Percentiles rank a stretch among this genome's conserved stretches.
Evolutionary conservation across 2,888 invertebrate species (phyloP).

Genomic region (Diaprepes abbreviatus): DNA sequence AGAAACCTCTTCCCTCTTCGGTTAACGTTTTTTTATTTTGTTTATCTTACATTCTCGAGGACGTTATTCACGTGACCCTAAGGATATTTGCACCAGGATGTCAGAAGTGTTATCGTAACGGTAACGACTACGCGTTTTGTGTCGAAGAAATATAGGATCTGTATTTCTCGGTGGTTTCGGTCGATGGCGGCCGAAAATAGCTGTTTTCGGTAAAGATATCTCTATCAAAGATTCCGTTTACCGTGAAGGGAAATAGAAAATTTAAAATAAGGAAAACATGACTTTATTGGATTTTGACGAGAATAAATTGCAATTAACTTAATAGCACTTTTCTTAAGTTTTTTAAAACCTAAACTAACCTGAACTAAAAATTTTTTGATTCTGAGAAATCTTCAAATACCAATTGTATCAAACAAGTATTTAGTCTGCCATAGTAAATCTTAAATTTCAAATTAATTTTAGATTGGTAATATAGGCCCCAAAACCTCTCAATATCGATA

Average conservation of each 20-base stretch:
- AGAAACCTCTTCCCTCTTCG: slow-evolving; percentile 10
- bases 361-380: no score
- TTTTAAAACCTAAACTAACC: no score
- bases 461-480: no score
- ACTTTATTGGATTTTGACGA: no score
- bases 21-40: slow-evolving; percentile 35
- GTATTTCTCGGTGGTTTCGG: not conserved
- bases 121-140: slow-evolving; percentile 28
- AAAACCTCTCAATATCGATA: no score
- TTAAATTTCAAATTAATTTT: no score
- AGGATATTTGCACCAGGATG: slow-evolving; percentile 30
- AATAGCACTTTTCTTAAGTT: no score
- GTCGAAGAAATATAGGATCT: slow-evolving; percentile 25
- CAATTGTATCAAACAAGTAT: no score
- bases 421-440: no score
- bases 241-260: not conserved
- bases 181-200: slow-evolving; percentile 3
- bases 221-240: not conserved
- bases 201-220: not conserved
- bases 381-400: no score
- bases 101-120: slow-evolving; percentile 27
- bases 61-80: slow-evolving; percentile 21
- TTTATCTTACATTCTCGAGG: slow-evolving; percentile 27
- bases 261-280: no score
- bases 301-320: no score